These are phyloP conservation scores for Alentia gelatinosa DNA, from an alignment of 2,888 invertebrate genomes.

Conservation along the genomic window DNA sequence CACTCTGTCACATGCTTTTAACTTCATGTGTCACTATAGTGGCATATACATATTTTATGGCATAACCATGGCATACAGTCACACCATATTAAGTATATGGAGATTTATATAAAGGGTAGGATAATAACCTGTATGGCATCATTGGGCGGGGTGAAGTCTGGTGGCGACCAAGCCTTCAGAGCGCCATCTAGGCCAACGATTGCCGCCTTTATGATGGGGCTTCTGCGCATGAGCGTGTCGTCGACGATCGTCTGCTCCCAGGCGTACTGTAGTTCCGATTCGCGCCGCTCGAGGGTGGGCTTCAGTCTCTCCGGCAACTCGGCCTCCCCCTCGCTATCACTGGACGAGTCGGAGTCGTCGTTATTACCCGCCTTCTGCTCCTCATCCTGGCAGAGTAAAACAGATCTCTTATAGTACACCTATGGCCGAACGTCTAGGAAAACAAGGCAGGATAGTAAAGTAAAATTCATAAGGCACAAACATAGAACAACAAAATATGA, in stretches of 20 bases:
- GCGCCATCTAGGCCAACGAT: conserved; percentile 44
- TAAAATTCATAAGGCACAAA: too few relatives aligned
- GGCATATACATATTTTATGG: too few relatives aligned
- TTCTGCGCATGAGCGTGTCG: conserved; percentile 13
- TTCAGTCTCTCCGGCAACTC: neutral
- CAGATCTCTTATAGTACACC: neutral
- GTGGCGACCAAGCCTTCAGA: conserved; percentile 50
- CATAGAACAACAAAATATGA: too few relatives aligned
- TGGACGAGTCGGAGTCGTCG: neutral
- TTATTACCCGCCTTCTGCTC: neutral
- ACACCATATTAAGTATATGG: too few relatives aligned
- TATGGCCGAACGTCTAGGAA: neutral
- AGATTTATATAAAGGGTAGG: too few relatives aligned
- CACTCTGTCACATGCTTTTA: too few relatives aligned
- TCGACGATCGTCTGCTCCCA: conserved; percentile 54
- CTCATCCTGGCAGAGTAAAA: neutral
- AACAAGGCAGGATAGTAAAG: too few relatives aligned
- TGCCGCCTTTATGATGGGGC: conserved; percentile 37
- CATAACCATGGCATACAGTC: too few relatives aligned
- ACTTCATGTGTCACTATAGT: too few relatives aligned
- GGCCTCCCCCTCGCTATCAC: neutral
- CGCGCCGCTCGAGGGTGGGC: neutral
- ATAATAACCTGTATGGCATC: conserved; percentile 43
- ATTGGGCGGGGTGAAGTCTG: conserved; percentile 51
- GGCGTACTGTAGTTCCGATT: conserved; percentile 14